Conservation (phyloP, 1,140 invertebrate species). For the Sitophilus oryzae region DNA sequence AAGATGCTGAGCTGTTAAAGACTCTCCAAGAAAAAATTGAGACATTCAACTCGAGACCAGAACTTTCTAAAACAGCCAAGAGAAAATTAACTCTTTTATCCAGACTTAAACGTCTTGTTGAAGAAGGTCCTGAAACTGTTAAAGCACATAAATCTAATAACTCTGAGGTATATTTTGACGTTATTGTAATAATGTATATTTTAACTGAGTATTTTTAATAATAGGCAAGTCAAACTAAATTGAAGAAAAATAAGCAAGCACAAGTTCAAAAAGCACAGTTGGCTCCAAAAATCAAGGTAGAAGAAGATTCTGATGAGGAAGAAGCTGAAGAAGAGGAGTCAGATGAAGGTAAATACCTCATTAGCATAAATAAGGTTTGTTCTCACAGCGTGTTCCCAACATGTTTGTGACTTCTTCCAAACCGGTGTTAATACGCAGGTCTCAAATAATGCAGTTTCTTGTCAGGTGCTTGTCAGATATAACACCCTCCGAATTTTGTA, state of each 20-base stretch:
- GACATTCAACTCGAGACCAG: slow-evolving; percentile 7
- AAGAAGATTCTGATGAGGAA: slow-evolving; percentile 14
- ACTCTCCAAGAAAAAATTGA: slow-evolving; percentile 22
- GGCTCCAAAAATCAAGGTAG: slow-evolving; percentile 16
- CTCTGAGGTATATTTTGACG: no score
- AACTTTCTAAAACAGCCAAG: slow-evolving; percentile 29
- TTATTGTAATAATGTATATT: no score
- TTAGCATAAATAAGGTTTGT: no score
- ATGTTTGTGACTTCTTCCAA: no score
- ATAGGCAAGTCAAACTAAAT: slow-evolving; percentile 10
- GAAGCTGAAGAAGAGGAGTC: slow-evolving; percentile 15
- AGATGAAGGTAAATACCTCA: slow-evolving; percentile 14
- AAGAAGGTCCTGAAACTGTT: slow-evolving; percentile 12
- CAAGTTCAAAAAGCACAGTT: slow-evolving; percentile 14
- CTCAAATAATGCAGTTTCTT: no score
- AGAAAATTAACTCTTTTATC: slow-evolving; percentile 24
- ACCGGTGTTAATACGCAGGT: no score
- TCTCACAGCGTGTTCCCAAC: no score
- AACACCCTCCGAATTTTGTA: no score
- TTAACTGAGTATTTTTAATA: no score
- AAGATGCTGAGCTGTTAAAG: slow-evolving; percentile 19
- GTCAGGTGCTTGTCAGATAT: no score
- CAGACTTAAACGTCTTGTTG: slow-evolving; percentile 12
- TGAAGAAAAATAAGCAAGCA: slow-evolving; percentile 13
- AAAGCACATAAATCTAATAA: no score